A percentile compares a stretch with the other conserved stretches of the same genome.
These are phyloP conservation scores for Pyrrhia umbra DNA, from an alignment of 2,888 invertebrate species.

Conservation along the genomic window DNA sequence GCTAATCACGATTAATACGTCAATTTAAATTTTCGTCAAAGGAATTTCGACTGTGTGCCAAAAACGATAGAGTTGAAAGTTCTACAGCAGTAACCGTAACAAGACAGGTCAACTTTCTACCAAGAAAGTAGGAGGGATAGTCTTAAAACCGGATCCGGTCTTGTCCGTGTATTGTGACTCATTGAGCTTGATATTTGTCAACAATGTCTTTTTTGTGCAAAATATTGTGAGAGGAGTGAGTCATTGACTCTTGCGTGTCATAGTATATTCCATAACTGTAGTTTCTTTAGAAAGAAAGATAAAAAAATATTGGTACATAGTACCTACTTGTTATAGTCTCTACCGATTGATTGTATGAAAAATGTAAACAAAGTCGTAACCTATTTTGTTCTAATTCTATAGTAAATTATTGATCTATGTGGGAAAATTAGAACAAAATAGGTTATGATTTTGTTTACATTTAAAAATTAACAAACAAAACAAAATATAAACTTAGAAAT, in stretches of 20 bases:
- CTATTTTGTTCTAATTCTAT: no score
- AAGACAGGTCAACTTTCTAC: conserved; percentile 72
- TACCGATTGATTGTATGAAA: no score
- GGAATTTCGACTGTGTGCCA: conserved; percentile 25
- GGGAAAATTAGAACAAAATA: no score
- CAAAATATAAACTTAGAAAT: no score
- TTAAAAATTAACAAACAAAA: no score
- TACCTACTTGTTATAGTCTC: no score
- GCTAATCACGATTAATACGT: conserved; percentile 16
- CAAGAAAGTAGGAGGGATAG: conserved; percentile 72
- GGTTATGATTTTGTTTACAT: no score
- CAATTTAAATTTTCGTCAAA: conserved; percentile 5
- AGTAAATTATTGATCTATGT: no score
- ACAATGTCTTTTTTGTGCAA: conserved; percentile 38
- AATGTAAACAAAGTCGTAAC: no score
- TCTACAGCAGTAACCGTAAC: neutral
- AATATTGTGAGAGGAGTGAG: conserved; percentile 13
- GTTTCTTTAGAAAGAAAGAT: neutral
- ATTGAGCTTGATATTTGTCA: conserved; percentile 67
- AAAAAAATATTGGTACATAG: no score
- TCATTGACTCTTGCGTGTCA: conserved; percentile 1
- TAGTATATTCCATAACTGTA: neutral
- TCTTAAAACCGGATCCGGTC: conserved; percentile 71
- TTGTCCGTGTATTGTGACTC: conserved; percentile 55
- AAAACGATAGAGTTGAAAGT: conserved; percentile 34